These are phyloP conservation scores for Polydrusus cervinus DNA, from an alignment of 2,888 invertebrate species.

Conservation along the genomic window DNA sequence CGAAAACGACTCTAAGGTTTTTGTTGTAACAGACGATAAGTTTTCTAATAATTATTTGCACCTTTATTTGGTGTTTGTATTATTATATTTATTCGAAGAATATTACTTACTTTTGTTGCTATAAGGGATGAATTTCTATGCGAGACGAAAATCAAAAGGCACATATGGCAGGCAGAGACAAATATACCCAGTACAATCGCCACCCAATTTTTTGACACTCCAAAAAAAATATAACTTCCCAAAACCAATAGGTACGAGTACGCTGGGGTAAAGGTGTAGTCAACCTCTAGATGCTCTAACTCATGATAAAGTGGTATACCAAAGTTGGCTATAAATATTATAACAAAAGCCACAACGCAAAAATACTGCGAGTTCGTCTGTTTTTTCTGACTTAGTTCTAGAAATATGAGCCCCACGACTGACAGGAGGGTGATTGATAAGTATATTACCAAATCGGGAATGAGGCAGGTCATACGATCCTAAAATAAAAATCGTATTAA, in stretches of 20 bases:
- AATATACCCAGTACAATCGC: conserved; percentile 81
- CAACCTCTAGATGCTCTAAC: background rate
- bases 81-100: background rate
- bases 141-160: conserved; percentile 75
- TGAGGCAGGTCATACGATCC: conserved; percentile 49
- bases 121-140: conserved; percentile 63
- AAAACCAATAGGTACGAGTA: conserved; percentile 83
- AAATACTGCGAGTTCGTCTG: conserved; percentile 57
- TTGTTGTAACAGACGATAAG: no score
- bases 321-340: conserved; percentile 76
- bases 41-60: no score
- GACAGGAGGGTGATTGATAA: conserved; percentile 70
- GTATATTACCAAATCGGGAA: conserved; percentile 72
- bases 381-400: conserved; percentile 67
- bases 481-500: conserved; percentile 26
- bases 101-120: background rate
- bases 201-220: conserved; percentile 82
- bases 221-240: conserved; percentile 88
- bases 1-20: no score
- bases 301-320: conserved; percentile 72
- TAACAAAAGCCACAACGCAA: conserved; percentile 68
- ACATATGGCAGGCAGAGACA: conserved; percentile 80
- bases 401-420: conserved; percentile 71
- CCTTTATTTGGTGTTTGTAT: no score
- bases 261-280: conserved; percentile 76